Base-by-base conservation (phyloP, 2,888 invertebrate genomes). In the Ophioninae sp. region DNA sequence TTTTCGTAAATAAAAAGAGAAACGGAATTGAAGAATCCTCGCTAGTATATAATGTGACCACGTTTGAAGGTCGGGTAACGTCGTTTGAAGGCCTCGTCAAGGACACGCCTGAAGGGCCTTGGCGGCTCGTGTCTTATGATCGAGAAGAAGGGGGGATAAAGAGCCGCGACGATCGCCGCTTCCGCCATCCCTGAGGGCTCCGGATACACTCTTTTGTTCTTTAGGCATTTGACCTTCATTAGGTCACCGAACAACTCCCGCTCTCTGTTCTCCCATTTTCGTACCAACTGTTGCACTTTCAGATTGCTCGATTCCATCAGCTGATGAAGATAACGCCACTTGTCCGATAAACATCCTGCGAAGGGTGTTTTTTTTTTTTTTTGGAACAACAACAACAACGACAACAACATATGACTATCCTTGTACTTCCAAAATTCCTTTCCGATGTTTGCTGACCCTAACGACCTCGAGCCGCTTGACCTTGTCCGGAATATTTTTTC, bases 221-320 rank as follows among this genome's bases (percentile, higher is more conserved):
- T 85, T 41, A 87, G 79, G 30, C 77, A 77, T 72, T 83, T 85
- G 64, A 86, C 78, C 81, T 79, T 85, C 82, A 87, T 37, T 51
- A 88, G 61, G 9, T 87, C 81, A 41, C 85, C 85, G 72, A 73
- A 72, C 78, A 86, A 79, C 76, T 88, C 85, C 84, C 87, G 87
- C 79, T 91, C 92, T 77, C 89, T 89, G 83, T 89, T 89, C 82
- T 88, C 88, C 92, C 92, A 92, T 64, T 93, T 91, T 88, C 92
- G 89, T 78, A 88, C 81, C 81, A 92, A 90, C 86, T 92, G 91
- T 87, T 91, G 91, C 85, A 90, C 88, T 86, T 90, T 92, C 73
- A 92, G 89, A 88, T 92, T 90, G 87, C 91, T 93, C 88, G 91
- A 85, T 84, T 92, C 92, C 86, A 90, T 87, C 86, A 91, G 86